Base-by-base conservation (phyloP, 2,797 vertebrate species). In the Neosilurus hyrtlii region DNA sequence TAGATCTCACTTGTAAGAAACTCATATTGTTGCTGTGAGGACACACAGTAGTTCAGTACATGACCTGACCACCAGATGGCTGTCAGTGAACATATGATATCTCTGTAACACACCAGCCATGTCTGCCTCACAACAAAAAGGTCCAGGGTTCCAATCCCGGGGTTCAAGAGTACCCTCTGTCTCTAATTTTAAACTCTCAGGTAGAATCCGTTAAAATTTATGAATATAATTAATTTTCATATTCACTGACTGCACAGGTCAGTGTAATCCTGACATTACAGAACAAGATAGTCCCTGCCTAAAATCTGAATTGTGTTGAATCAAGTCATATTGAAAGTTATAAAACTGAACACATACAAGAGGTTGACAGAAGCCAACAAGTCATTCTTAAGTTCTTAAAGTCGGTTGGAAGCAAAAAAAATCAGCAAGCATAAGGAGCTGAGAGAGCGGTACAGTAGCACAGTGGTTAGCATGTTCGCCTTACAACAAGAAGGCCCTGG, bases 11-110 rank as follows among this genome's bases (percentile, higher is more conserved):
- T 43, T 43, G 43, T 43, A 43, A 43, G 43, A 43, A 43, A 43
- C 43, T 43, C 43, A 8, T 43, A 2, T 8, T 43, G 43, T 43
- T 43, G 43, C 43, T 43, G 4, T 43, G 57, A 61, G 4, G 49
- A 26, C 6, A 14, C 22, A 8, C 10, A 80, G 82, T 75, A 63
- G 24, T 81, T 84, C 61, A 81, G 7, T 52, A n/a, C 3, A 20
- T 83, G 26, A 71, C 90, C 93, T 83, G 26, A 71, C 90, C 93
- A 93, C 79, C 20, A 91, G 92, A 70, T 86, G 88, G 88, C 7
- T 83, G 81, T 78, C 0, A 30, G 6, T 15, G 30, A 20, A 24
- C 15, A 9, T 22, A 4, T 51, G 3, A 35, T n/a, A 16, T 22
- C 8, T 22, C 16, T 26, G n/a, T 24, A 24, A 26, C 22, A 16